These are phyloP conservation scores for Jaculus jaculus DNA, from an alignment of 2,113 vertebrate genomes.

Conservation along the genomic window DNA sequence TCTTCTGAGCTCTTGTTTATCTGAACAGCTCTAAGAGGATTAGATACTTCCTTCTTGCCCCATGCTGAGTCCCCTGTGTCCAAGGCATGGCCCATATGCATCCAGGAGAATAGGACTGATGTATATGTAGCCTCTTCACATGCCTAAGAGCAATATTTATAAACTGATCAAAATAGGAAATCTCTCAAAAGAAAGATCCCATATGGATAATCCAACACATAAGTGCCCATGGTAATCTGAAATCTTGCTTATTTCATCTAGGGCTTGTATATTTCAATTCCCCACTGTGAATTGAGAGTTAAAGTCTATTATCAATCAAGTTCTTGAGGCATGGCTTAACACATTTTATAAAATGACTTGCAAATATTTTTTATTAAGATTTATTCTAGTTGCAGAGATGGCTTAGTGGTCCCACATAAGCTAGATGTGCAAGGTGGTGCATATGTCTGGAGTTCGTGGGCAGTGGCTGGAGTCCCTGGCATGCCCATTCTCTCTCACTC, in stretches of 20 bases:
- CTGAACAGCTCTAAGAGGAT: neutral
- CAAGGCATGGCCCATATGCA: fast-evolving
- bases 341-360: neutral
- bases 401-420: too few relatives aligned
- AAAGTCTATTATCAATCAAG: neutral
- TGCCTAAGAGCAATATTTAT: neutral
- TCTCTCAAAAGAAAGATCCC: neutral
- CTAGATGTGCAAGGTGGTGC: too few relatives aligned
- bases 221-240: neutral
- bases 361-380: neutral
- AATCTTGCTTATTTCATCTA: neutral
- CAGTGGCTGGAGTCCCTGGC: too few relatives aligned
- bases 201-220: neutral
- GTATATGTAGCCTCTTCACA: neutral
- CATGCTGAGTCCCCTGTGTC: neutral
- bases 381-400: too few relatives aligned
- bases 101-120: fast-evolving
- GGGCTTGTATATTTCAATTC: neutral
- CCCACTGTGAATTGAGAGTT: neutral
- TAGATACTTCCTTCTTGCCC: neutral
- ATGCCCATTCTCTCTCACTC: too few relatives aligned
- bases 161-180: neutral
- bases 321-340: neutral
- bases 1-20: neutral
- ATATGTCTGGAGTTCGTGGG: too few relatives aligned